phyloP scores from a whole-genome alignment of 2,888 invertebrate species.

The Cactoblastis cactorum region DNA sequence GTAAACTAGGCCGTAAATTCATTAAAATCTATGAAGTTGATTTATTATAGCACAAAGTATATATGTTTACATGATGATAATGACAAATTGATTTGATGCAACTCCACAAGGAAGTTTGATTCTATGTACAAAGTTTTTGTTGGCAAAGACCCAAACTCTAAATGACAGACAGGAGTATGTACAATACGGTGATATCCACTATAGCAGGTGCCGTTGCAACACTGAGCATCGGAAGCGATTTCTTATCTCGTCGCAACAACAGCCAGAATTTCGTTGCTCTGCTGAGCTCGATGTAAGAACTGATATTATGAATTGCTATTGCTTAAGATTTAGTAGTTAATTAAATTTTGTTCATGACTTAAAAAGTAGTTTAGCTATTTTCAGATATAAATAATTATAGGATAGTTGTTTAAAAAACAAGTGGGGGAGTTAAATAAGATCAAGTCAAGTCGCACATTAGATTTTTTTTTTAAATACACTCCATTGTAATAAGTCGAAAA shows the following conservation, averaged over 20 bases:
- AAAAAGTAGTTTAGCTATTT: no score
- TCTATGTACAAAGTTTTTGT: slow-evolving; percentile 26
- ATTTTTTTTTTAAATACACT: not conserved
- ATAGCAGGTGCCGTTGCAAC: slow-evolving; percentile 1
- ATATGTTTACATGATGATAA: not conserved
- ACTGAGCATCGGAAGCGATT: slow-evolving; percentile 1
- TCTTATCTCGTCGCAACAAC: not conserved
- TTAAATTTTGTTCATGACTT: no score
- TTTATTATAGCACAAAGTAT: not conserved
- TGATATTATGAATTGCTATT: not conserved
- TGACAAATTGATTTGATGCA: not conserved
- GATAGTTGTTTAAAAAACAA: not conserved
- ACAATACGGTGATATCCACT: slow-evolving; percentile 33
- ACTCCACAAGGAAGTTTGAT: not conserved
- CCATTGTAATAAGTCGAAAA: slow-evolving; percentile 24
- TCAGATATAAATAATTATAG: no score
- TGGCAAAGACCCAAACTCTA: slow-evolving; percentile 44
- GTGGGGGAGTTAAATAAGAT: no score
- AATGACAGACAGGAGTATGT: slow-evolving; percentile 44
- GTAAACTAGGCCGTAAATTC: not conserved
- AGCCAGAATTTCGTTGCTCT: not conserved
- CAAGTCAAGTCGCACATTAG: not conserved
- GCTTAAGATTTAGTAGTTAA: not conserved
- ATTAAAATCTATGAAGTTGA: not conserved
- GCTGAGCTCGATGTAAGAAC: not conserved